These are phyloP conservation scores for Xiphydria camelus DNA, from an alignment of 2,888 invertebrate species.

Conservation along the genomic window DNA sequence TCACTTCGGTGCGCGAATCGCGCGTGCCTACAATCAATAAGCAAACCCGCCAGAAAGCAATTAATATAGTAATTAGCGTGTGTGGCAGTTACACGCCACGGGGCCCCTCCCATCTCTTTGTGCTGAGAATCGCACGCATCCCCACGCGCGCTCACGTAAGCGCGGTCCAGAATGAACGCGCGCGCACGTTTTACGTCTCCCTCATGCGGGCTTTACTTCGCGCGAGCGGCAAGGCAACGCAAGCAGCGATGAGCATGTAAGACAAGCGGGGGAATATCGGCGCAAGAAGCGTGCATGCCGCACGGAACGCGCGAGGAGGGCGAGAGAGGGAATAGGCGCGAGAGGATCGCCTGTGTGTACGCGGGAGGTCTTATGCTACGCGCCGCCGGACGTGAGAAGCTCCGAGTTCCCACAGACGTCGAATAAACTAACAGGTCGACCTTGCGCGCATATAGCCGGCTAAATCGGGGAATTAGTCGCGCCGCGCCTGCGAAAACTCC, in stretches of 20 bases:
- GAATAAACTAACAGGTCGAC: slow-evolving; percentile 30
- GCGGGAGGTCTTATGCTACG: slow-evolving; percentile 18
- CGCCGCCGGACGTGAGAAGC: slow-evolving; percentile 49
- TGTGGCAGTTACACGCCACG: slow-evolving; percentile 32
- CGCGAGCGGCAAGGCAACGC: too few relatives aligned
- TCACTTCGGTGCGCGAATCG: too few relatives aligned
- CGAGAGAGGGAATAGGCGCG: background rate
- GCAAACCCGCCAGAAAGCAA: slow-evolving; percentile 31
- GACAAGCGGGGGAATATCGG: too few relatives aligned
- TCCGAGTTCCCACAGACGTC: slow-evolving; percentile 50
- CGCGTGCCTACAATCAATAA: slow-evolving; percentile 1
- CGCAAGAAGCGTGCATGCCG: too few relatives aligned
- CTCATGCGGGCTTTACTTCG: too few relatives aligned
- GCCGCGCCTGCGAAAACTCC: too few relatives aligned
- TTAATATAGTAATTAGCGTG: slow-evolving; percentile 43
- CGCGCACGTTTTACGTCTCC: too few relatives aligned
- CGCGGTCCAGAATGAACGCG: too few relatives aligned
- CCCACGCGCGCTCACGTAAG: too few relatives aligned
- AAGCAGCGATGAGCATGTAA: too few relatives aligned
- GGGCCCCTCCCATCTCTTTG: slow-evolving; percentile 28
- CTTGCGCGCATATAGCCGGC: too few relatives aligned
- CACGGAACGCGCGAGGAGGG: slow-evolving; percentile 1
- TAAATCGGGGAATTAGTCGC: too few relatives aligned
- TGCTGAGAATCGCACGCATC: slow-evolving; percentile 16
- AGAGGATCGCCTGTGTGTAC: slow-evolving; percentile 5